Conservation (phyloP, 2,888 invertebrate species). For the Phortica magna region DNA sequence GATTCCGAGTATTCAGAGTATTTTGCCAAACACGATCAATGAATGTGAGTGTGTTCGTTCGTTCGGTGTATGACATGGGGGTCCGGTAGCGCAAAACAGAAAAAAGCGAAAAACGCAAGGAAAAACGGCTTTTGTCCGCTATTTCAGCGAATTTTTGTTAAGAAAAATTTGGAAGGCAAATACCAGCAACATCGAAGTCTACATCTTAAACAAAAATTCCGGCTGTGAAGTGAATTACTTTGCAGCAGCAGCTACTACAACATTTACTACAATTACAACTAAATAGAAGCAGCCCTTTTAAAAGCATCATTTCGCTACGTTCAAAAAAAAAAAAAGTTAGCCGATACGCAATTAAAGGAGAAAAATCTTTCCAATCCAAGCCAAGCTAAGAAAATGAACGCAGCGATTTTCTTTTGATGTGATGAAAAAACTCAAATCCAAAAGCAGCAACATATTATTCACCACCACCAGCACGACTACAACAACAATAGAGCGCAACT, state of each 20-base stretch:
- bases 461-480: slow-evolving; percentile 52
- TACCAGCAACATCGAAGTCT: slow-evolving; percentile 46
- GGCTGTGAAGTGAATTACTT: slow-evolving; percentile 6
- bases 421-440: slow-evolving; percentile 58
- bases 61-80: slow-evolving; percentile 73
- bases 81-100: slow-evolving; percentile 77
- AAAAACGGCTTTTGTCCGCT: slow-evolving; percentile 79
- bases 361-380: slow-evolving; percentile 6
- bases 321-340: slow-evolving; percentile 48
- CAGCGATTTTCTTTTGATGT: slow-evolving; percentile 53
- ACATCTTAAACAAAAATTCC: slow-evolving; percentile 51
- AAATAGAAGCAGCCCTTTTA: slow-evolving; percentile 38
- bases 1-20: too few species aligned
- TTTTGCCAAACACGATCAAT: too few species aligned
- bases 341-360: slow-evolving; percentile 50
- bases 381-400: slow-evolving; percentile 36
- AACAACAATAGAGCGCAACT: slow-evolving; percentile 45
- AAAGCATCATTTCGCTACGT: slow-evolving; percentile 23
- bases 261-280: slow-evolving; percentile 38
- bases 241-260: slow-evolving; percentile 46
- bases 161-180: slow-evolving; percentile 41
- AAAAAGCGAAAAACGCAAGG: slow-evolving; percentile 76
- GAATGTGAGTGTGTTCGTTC: too few species aligned
- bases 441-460: slow-evolving; percentile 45
- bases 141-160: slow-evolving; percentile 81